These are phyloP conservation scores for Campaea margaritaria DNA, from an alignment of 2,888 invertebrate genomes.

Conservation along the genomic window DNA sequence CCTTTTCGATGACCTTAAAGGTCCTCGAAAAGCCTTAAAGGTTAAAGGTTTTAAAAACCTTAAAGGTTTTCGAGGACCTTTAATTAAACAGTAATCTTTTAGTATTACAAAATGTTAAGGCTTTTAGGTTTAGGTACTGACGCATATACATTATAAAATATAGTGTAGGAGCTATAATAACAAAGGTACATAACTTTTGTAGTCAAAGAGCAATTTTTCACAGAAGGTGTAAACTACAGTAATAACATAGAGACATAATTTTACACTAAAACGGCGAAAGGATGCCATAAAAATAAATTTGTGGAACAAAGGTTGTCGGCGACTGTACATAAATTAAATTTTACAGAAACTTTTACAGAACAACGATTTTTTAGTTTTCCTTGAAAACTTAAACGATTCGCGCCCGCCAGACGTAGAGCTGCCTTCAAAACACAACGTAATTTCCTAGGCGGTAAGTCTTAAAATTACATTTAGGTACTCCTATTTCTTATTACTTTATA, in stretches of 20 bases:
- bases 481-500: slow-evolving; percentile 42
- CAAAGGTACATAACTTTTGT: neutral
- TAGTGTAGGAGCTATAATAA: neutral
- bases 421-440: slow-evolving; percentile 44
- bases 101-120: too few relatives aligned
- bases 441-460: slow-evolving; percentile 44
- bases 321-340: slow-evolving; percentile 42
- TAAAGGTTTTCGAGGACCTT: too few relatives aligned
- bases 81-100: too few relatives aligned
- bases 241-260: slow-evolving; percentile 24
- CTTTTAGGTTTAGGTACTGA: too few relatives aligned
- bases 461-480: slow-evolving; percentile 41
- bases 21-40: too few relatives aligned
- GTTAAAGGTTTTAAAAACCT: too few relatives aligned
- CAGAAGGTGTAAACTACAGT: slow-evolving; percentile 9
- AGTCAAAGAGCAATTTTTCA: slow-evolving; percentile 7
- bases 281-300: slow-evolving; percentile 40
- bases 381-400: slow-evolving; percentile 46
- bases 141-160: too few relatives aligned
- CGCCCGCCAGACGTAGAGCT: slow-evolving; percentile 24
- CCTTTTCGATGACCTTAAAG: too few relatives aligned
- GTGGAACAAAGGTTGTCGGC: slow-evolving; percentile 32
- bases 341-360: slow-evolving; percentile 38
- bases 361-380: slow-evolving; percentile 42
- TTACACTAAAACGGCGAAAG: slow-evolving; percentile 33